phyloP scores from a whole-genome alignment of 2,888 invertebrate genomes.

The Limnephilus auricula region DNA sequence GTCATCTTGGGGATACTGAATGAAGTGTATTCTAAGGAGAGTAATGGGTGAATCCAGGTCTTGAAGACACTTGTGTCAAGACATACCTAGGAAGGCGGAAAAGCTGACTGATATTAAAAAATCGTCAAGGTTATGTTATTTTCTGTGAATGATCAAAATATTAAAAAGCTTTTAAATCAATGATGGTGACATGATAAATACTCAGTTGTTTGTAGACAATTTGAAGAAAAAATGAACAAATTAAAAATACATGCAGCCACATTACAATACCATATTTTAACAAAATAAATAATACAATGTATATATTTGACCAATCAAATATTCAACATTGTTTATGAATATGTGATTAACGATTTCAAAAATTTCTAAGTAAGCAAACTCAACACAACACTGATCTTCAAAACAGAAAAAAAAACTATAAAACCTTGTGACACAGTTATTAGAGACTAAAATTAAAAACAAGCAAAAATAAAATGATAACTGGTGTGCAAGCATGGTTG shows the following conservation, averaged over 20 bases:
- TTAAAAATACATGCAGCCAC: neutral
- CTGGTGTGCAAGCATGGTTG: too few species aligned
- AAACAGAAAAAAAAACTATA: neutral
- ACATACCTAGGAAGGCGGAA: neutral
- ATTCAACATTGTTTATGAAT: neutral
- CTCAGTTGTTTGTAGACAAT: neutral
- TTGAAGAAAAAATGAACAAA: neutral
- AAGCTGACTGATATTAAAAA: neutral
- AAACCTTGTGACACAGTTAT: neutral
- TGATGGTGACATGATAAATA: neutral
- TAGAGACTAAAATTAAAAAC: neutral
- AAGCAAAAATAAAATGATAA: neutral
- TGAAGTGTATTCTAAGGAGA: neutral
- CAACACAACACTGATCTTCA: neutral
- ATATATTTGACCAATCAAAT: neutral
- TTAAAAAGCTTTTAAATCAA: neutral
- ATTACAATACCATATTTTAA: neutral
- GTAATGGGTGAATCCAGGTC: neutral
- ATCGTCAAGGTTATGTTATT: neutral
- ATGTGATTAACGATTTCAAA: neutral
- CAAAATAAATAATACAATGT: neutral
- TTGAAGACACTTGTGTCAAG: neutral
- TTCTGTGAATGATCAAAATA: neutral
- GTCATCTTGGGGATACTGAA: neutral
- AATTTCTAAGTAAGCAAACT: neutral